Percentiles rank a stretch among this genome's conserved stretches.
These are phyloP conservation scores for Mylabris sibirica DNA, from an alignment of 2,888 invertebrate genomes.

Conservation along the genomic window DNA sequence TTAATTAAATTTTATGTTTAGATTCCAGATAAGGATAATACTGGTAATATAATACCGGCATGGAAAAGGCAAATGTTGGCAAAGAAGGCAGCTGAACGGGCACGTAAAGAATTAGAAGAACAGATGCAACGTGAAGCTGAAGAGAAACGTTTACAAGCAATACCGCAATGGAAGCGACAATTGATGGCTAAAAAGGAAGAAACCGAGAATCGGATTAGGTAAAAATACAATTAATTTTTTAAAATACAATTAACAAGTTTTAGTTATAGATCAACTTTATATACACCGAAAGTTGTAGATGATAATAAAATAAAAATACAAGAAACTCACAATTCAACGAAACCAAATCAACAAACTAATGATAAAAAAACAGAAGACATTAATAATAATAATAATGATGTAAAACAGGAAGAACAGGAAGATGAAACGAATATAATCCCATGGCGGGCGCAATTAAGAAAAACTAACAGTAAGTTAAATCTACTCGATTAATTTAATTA, in stretches of 20 bases:
- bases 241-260: background rate
- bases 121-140: conserved; percentile 85
- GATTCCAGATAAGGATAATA: conserved; percentile 88
- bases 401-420: conserved; percentile 62
- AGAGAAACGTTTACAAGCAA: conserved; percentile 81
- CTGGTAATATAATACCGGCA: conserved; percentile 88
- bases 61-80: conserved; percentile 98
- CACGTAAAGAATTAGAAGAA: conserved; percentile 88
- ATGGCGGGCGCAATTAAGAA: conserved; percentile 87
- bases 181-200: conserved; percentile 83
- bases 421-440: conserved; percentile 78
- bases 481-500: conserved; percentile 69
- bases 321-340: conserved; percentile 40
- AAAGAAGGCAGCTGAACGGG: conserved; percentile 91
- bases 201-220: conserved; percentile 80
- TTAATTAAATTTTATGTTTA: conserved; percentile 54
- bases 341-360: conserved; percentile 60
- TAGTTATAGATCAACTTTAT: conserved; percentile 68
- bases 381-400: conserved; percentile 48
- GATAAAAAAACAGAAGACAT: conserved; percentile 47
- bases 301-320: conserved; percentile 65
- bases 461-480: conserved; percentile 89
- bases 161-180: conserved; percentile 95
- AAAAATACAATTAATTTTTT: no score
- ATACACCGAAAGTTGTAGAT: conserved; percentile 74